Evolutionary conservation across 2,113 vertebrate genomes (phyloP).

Genomic region (Hippocampus abdominalis): DNA sequence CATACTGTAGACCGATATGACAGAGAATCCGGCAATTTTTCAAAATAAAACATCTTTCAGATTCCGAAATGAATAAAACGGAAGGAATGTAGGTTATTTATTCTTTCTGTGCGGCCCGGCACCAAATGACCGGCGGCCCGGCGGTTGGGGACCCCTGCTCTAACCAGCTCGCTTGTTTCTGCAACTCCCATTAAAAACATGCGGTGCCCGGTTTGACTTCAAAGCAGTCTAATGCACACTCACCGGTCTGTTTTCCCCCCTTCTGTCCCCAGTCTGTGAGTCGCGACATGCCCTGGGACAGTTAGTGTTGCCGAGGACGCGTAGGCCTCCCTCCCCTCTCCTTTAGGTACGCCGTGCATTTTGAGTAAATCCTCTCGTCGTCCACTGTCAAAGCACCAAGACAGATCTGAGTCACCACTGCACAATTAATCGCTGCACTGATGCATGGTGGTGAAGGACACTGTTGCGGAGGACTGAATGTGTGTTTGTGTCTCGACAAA

Average conservation of each 20-base stretch:
- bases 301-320: conserved; percentile 68
- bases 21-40: too few species aligned
- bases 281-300: conserved; percentile 77
- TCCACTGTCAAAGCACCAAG: conserved; percentile 19
- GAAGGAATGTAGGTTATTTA: too few species aligned
- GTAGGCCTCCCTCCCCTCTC: conserved; percentile 55
- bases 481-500: background rate
- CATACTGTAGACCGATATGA: too few species aligned
- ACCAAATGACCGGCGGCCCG: too few species aligned
- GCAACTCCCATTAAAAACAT: conserved; percentile 14
- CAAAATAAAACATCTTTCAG: too few species aligned
- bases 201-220: conserved; percentile 25
- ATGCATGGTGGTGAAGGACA: conserved; percentile 13
- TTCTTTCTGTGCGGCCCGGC: too few species aligned
- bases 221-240: conserved; percentile 60
- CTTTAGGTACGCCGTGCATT: conserved; percentile 66
- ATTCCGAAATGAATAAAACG: too few species aligned
- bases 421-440: conserved; percentile 13
- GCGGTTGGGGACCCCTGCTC: background rate
- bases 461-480: background rate
- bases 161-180: background rate
- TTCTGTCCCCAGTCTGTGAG: conserved; percentile 76
- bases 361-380: conserved; percentile 25
- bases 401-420: conserved; percentile 3
- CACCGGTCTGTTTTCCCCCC: conserved; percentile 56